Evolutionary conservation across 2,113 vertebrate species (phyloP), one percentile per base, ranked within the genome.

Genomic region (Polyodon spathula): DNA sequence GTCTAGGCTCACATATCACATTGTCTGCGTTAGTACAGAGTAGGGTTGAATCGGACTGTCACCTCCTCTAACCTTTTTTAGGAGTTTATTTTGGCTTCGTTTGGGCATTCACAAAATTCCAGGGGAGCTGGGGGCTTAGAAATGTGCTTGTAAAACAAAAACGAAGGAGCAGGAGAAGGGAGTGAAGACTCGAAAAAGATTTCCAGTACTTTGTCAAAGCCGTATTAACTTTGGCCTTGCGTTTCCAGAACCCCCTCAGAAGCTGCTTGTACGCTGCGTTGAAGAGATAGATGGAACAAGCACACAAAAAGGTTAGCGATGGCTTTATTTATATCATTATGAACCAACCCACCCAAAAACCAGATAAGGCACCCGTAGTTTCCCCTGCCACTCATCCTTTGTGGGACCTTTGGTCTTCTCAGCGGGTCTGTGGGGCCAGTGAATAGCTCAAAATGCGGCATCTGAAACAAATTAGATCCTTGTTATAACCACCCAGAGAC

Each of bases 401-500:
- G 86, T 72, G 70, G 76, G 79, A 69, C 78, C 75, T 87, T 87
- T 86, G 78, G 78, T 77, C 78, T 85, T 88, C 87, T 71, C 89
- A 89, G 84, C 78, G 75, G 76, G 82, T 82, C 71, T 77, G 87
- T 84, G 76, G 81, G 81, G 86, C 75, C 81, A 83, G 86, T 85
- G 88, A 85, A 68, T 72, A 76, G 83, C 82, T 84, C 80, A 54
- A 79, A 83, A 81, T 87, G 76, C 79, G 86, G 86, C 94, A 97
- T 96, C 92, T 97, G 95, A 92, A 94, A 95, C 88, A 92, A 93
- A 96, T 97, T 96, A 97, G 88, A 86, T 89, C 87, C 63, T 66
- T 71, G 75, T 89, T 91, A 89, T 91, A 94, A 89, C 93, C 93
- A 95, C 93, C 94, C 92, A 95, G 93, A 93, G 92, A 90, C 89